Evolutionary conservation across 2,888 invertebrate species (phyloP).

Genomic region (Cistogaster globosa): DNA sequence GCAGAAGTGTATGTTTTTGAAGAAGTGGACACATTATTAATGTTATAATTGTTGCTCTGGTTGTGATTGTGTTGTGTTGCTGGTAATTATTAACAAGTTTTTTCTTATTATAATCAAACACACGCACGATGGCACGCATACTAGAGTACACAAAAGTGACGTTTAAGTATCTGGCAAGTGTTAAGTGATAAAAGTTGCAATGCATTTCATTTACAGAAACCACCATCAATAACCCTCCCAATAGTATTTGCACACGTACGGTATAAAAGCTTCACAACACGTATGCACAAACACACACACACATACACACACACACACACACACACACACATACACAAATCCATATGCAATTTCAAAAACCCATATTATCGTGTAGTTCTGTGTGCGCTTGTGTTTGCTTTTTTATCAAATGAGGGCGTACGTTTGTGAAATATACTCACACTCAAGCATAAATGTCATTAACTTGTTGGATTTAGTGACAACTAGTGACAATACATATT

Average conservation of each 20-base stretch:
- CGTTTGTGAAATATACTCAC: constrained; percentile 31
- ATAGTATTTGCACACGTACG: constrained; percentile 51
- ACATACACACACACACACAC: not conserved
- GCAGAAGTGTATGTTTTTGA: constrained; percentile 36
- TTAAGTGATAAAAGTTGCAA: constrained; percentile 43
- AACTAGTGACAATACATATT: constrained; percentile 57
- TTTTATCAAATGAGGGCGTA: not conserved
- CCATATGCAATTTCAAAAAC: not conserved
- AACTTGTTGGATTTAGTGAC: constrained; percentile 61
- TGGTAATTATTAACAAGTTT: constrained; percentile 61
- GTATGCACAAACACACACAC: constrained; percentile 42
- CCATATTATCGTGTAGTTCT: not conserved
- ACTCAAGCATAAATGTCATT: constrained; percentile 58
- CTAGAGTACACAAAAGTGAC: not conserved
- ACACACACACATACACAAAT: not conserved
- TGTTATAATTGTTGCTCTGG: constrained; percentile 57
- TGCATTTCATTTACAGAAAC: constrained; percentile 26
- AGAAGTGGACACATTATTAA: constrained; percentile 58
- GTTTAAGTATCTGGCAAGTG: constrained; percentile 45
- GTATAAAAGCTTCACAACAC: constrained; percentile 6
- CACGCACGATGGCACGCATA: not conserved
- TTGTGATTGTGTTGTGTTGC: constrained; percentile 50
- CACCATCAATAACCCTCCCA: constrained; percentile 7
- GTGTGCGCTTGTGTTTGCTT: not conserved
- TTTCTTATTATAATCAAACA: constrained; percentile 39